Percentiles rank a stretch among this genome's conserved stretches.
Evolutionary conservation across 37 sponge, comb jelly and placozoan genomes (phyloP).

Genomic region (Oscarella lobularis): DNA sequence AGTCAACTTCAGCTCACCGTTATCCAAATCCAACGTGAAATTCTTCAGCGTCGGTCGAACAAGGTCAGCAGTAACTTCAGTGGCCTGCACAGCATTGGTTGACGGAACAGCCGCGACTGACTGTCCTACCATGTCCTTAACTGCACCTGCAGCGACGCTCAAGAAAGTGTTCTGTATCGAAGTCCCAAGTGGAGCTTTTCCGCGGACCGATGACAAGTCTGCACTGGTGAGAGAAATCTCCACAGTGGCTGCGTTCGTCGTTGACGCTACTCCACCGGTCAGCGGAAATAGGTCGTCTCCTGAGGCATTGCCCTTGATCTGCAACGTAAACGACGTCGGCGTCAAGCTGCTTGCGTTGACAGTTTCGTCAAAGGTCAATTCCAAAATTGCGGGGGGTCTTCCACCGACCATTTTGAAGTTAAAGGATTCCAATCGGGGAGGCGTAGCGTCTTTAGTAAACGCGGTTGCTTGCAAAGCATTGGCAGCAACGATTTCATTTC

Average conservation of each 20-base stretch:
- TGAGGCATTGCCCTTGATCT: neutral
- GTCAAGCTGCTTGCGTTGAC: neutral
- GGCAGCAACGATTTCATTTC: slow-evolving; percentile 13
- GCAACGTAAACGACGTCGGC: neutral
- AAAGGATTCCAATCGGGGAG: neutral
- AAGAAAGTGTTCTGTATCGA: slow-evolving; percentile 45
- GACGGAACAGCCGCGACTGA: slow-evolving; percentile 28
- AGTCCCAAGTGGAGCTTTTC: slow-evolving; percentile 35
- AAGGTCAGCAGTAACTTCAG: slow-evolving; percentile 1
- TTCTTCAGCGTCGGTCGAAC: slow-evolving; percentile 38
- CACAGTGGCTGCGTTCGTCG: slow-evolving; percentile 5
- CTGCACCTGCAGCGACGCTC: slow-evolving; percentile 25
- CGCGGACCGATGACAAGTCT: neutral
- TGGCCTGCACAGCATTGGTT: slow-evolving; percentile 42
- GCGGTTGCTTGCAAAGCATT: slow-evolving; percentile 14
- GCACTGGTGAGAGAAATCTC: neutral
- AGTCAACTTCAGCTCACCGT: slow-evolving; percentile 33
- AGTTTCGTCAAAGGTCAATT: neutral
- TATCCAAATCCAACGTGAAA: slow-evolving; percentile 64
- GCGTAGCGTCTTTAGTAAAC: slow-evolving; percentile 5
- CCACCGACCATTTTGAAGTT: neutral
- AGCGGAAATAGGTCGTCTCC: slow-evolving; percentile 9
- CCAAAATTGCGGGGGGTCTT: neutral
- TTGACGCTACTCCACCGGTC: slow-evolving; percentile 17
- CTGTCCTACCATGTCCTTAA: slow-evolving; percentile 42